Percentiles rank a stretch among this genome's conserved stretches.
phyloP scores from a whole-genome alignment of 2,113 vertebrate species.

The Penelope pileata region DNA sequence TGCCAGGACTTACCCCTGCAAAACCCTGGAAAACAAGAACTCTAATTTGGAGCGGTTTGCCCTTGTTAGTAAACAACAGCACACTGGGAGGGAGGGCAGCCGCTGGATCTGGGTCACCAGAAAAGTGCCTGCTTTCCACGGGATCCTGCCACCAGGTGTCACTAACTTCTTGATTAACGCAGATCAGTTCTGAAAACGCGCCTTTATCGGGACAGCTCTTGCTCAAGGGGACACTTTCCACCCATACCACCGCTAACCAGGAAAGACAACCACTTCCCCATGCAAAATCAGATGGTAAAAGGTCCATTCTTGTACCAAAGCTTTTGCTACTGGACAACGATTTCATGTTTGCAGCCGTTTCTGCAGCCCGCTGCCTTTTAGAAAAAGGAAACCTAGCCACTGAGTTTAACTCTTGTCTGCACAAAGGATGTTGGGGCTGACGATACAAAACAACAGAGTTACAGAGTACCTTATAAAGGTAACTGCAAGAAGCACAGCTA shows the following conservation, averaged over 20 bases:
- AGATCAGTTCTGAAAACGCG: not conserved
- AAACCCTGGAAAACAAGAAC: not conserved
- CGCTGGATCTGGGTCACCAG: slow-evolving; percentile 20
- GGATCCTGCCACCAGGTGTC: slow-evolving; percentile 74
- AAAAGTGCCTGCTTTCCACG: not conserved
- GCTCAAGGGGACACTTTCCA: not conserved
- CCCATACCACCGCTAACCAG: accelerated
- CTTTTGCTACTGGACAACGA: not conserved
- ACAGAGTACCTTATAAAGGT: not conserved
- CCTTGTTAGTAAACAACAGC: not conserved
- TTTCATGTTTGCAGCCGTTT: not conserved
- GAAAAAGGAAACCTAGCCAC: not conserved
- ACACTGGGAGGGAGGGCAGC: not conserved
- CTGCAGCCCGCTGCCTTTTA: not conserved
- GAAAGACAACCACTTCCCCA: not conserved
- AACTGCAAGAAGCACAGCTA: not conserved
- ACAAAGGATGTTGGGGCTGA: not conserved
- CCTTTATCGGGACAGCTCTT: not conserved
- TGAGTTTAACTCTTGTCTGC: not conserved
- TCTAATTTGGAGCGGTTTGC: not conserved
- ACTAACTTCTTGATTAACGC: slow-evolving; percentile 57
- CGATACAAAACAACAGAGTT: not conserved
- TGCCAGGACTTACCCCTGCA: not conserved
- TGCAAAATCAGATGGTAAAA: accelerated
- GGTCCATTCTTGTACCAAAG: not conserved